Evolutionary conservation across 2,888 invertebrate genomes (phyloP).

Genomic region (Drosophila affinis): DNA sequence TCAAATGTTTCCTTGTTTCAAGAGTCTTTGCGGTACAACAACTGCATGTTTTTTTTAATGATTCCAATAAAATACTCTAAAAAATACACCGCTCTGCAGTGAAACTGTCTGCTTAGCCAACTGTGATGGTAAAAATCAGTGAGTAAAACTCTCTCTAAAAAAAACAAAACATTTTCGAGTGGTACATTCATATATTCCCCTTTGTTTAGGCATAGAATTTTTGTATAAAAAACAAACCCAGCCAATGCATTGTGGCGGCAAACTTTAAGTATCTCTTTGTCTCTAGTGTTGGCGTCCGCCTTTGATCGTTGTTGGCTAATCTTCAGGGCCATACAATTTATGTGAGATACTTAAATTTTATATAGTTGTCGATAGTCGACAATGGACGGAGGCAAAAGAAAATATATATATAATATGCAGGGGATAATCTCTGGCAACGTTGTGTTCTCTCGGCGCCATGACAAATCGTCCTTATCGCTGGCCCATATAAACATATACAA

Average conservation of each 20-base stretch:
- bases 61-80: neutral
- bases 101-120: neutral
- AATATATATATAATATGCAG: constrained; percentile 30
- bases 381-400: constrained; percentile 24
- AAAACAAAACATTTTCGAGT: neutral
- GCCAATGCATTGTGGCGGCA: neutral
- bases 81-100: neutral
- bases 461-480: constrained; percentile 74
- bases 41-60: neutral
- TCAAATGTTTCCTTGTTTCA: neutral
- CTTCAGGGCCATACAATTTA: constrained; percentile 56
- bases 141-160: neutral
- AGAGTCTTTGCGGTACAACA: neutral
- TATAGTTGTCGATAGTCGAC: constrained; percentile 62
- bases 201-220: neutral
- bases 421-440: constrained; percentile 63
- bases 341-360: constrained; percentile 71
- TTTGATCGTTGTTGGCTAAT: constrained; percentile 21
- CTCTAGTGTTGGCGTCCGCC: constrained; percentile 3
- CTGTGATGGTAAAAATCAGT: neutral
- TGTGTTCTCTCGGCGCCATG: constrained; percentile 54
- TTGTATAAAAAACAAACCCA: neutral
- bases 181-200: neutral
- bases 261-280: constrained; percentile 9
- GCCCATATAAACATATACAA: constrained; percentile 42